Evolutionary conservation across 92 coral and sea anemone genomes (phyloP).

Genomic region (Epizoanthus rinbou): DNA sequence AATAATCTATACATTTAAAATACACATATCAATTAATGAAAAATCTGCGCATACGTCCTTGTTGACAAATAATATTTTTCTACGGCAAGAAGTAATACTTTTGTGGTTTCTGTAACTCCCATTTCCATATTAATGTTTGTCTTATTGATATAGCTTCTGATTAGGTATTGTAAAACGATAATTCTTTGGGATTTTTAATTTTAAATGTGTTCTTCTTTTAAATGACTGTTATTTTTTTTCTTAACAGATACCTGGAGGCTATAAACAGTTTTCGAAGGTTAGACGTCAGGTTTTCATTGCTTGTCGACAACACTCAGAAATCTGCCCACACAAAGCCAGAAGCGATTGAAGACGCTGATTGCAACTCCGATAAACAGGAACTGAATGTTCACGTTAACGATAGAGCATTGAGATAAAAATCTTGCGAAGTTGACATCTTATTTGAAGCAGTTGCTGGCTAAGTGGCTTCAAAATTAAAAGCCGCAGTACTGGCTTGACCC

Average conservation of each 20-base stretch:
- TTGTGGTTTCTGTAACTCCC: constrained; percentile 19
- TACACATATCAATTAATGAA: neutral
- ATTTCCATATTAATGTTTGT: constrained; percentile 11
- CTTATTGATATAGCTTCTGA: neutral
- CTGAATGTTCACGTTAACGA: constrained; percentile 1
- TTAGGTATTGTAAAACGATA: neutral
- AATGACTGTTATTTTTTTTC: neutral
- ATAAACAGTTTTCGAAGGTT: neutral
- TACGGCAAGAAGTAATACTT: neutral
- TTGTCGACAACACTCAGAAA: neutral
- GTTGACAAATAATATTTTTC: neutral
- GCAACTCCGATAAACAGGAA: constrained; percentile 29
- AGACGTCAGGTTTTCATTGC: neutral
- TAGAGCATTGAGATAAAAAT: constrained; percentile 22
- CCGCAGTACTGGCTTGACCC: neutral
- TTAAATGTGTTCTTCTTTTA: constrained; percentile 1
- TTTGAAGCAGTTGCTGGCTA: neutral
- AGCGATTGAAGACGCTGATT: neutral
- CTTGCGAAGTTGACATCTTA: neutral
- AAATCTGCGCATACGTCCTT: neutral
- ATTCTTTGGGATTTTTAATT: neutral
- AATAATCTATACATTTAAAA: neutral
- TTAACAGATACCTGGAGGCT: constrained; percentile 23
- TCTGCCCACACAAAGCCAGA: constrained; percentile 14
- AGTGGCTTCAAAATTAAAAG: neutral